Percentiles rank a stretch among this genome's conserved stretches.
phyloP scores from a whole-genome alignment of 2,888 invertebrate species.

The Apodemia mormo region DNA sequence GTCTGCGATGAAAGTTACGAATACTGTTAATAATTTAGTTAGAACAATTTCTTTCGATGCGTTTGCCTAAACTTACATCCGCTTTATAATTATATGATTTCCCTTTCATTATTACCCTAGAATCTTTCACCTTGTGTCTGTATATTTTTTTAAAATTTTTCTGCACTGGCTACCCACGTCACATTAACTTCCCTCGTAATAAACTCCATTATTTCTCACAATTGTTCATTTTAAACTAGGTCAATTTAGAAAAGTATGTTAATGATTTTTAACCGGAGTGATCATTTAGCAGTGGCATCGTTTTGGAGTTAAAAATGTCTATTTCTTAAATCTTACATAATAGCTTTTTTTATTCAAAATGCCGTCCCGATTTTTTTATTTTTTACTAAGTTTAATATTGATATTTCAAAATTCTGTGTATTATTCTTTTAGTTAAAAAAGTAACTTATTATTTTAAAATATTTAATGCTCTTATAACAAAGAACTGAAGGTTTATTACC shows the following conservation, averaged over 20 bases:
- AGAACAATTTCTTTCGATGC: conserved; percentile 66
- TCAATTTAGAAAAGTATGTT: conserved; percentile 14
- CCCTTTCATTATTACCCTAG: conserved; percentile 17
- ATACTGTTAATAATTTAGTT: conserved; percentile 77
- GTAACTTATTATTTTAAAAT: background rate
- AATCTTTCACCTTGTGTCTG: background rate
- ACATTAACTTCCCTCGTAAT: conserved; percentile 59
- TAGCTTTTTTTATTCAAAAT: background rate
- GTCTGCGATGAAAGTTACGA: conserved; percentile 80
- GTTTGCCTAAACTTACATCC: conserved; percentile 47
- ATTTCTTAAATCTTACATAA: conserved; percentile 5
- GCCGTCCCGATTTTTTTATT: background rate
- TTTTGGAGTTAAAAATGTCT: background rate
- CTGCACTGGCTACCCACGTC: conserved; percentile 3
- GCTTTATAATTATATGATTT: conserved; percentile 17
- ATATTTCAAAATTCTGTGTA: background rate
- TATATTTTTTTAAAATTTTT: background rate
- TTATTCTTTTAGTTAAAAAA: background rate
- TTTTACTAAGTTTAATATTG: background rate
- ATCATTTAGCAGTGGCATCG: background rate
- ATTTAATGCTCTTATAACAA: background rate
- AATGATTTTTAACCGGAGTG: conserved; percentile 17
- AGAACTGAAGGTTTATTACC: background rate
- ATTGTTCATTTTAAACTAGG: conserved; percentile 38
- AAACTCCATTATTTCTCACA: conserved; percentile 52